These are phyloP conservation scores for Podilymbus podiceps DNA, from an alignment of 2,113 vertebrate genomes.

Conservation along the genomic window DNA sequence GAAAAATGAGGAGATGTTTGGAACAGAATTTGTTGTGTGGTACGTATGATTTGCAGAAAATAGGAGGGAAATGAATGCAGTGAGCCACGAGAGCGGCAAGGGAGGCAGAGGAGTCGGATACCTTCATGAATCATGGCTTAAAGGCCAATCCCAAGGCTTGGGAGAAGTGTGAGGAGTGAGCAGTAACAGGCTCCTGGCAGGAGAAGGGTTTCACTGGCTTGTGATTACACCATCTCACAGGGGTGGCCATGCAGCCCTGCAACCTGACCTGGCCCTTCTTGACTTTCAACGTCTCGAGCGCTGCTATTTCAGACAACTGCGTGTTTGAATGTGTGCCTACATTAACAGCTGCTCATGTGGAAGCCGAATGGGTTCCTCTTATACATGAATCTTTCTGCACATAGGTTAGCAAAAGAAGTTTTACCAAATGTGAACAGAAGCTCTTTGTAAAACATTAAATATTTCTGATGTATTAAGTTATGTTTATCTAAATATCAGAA, in stretches of 20 bases:
- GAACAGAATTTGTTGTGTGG: neutral
- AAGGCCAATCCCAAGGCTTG: neutral
- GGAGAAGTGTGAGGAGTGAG: neutral
- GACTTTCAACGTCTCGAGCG: neutral
- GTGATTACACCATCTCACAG: neutral
- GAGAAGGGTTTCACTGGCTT: slow-evolving; percentile 26
- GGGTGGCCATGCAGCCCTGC: neutral
- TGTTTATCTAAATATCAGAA: slow-evolving; percentile 15
- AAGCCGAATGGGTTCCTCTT: neutral
- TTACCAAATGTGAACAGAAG: neutral
- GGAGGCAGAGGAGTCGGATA: neutral
- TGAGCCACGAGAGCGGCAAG: neutral
- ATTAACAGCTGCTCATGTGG: slow-evolving; percentile 45
- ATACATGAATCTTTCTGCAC: neutral
- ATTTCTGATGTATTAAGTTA: neutral
- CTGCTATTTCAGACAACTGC: slow-evolving; percentile 57
- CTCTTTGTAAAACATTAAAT: neutral
- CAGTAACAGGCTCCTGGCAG: neutral
- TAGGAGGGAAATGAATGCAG: neutral
- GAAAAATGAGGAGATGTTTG: neutral
- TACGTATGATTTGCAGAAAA: neutral
- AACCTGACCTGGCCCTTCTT: slow-evolving; percentile 52
- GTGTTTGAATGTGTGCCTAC: slow-evolving; percentile 38
- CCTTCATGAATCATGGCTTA: slow-evolving; percentile 19
- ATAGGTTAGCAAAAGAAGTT: neutral